Evolutionary conservation across 2,888 invertebrate genomes (phyloP).

Genomic region (Unio delphinus): DNA sequence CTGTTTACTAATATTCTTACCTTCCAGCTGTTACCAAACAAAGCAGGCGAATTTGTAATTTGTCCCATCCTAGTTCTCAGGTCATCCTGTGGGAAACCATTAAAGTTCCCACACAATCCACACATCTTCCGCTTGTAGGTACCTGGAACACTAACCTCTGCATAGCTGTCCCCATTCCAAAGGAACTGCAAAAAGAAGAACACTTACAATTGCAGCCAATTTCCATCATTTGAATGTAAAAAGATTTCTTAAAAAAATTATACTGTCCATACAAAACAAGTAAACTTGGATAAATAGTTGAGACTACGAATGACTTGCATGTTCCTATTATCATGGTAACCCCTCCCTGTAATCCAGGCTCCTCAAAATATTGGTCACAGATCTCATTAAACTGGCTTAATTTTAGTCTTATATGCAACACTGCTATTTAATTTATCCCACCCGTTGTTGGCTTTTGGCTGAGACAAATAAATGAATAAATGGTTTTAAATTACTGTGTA

Average conservation of each 20-base stretch:
- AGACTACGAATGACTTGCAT: neutral
- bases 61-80: conserved; percentile 51
- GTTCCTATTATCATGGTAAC: neutral
- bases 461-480: too few species aligned
- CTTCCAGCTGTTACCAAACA: conserved; percentile 68
- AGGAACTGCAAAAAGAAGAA: conserved; percentile 40
- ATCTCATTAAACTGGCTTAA: too few species aligned
- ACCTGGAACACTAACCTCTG: conserved; percentile 60
- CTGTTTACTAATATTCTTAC: conserved; percentile 24
- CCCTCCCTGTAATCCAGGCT: too few species aligned
- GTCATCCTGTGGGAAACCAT: conserved; percentile 64
- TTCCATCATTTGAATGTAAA: neutral
- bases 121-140: conserved; percentile 57
- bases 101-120: conserved; percentile 68
- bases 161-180: conserved; percentile 64
- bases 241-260: neutral
- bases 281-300: neutral
- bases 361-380: too few species aligned
- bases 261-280: neutral
- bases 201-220: neutral
- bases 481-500: too few species aligned
- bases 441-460: too few species aligned
- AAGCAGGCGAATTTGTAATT: conserved; percentile 60
- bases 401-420: too few species aligned
- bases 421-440: too few species aligned